Conservation (phyloP, 2,797 vertebrate genomes). For the Lagorchestes hirsutus region DNA sequence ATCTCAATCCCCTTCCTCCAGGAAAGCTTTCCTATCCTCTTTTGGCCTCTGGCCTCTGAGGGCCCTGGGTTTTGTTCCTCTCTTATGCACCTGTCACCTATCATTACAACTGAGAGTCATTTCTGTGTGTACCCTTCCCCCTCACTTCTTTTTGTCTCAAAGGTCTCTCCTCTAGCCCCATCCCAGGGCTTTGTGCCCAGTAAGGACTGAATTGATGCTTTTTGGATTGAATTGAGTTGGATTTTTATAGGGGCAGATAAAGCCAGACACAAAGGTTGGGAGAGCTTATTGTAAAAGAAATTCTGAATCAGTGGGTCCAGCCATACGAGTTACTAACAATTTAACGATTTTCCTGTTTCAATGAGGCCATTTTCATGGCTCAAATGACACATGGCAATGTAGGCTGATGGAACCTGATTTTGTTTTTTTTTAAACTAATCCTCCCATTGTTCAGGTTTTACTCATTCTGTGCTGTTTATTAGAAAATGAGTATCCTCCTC, state of each 20-base stretch:
- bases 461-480: neutral
- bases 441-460: accelerated
- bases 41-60: neutral
- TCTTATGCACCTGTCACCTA: neutral
- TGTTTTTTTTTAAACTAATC: neutral
- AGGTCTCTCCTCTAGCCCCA: neutral
- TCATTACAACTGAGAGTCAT: neutral
- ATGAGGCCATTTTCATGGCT: accelerated
- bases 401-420: neutral
- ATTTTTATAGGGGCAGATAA: neutral
- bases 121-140: neutral
- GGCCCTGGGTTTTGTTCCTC: neutral
- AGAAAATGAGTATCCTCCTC: neutral
- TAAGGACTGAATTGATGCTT: neutral
- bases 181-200: neutral
- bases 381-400: neutral
- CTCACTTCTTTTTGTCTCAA: neutral
- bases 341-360: neutral
- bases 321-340: neutral
- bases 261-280: neutral
- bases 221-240: neutral
- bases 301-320: neutral
- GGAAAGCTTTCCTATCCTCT: neutral
- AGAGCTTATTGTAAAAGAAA: neutral
- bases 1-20: neutral